Conservation (phyloP, 2,888 invertebrate species). For the Dromius quadrimaculatus region DNA sequence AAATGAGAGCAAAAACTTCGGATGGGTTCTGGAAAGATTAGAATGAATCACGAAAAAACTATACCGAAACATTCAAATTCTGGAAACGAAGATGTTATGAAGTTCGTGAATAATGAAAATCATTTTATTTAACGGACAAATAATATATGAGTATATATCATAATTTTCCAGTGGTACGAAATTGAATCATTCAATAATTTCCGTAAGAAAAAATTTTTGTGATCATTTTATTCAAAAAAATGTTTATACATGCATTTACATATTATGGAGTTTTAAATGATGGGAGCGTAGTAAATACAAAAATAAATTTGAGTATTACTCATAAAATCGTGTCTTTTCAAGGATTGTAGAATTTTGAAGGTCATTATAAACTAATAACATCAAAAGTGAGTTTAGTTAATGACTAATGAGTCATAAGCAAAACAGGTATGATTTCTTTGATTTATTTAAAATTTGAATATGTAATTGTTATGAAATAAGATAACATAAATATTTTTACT, state of each 20-base stretch:
- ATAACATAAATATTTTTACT: conserved; percentile 23
- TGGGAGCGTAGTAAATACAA: not conserved
- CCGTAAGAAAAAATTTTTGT: no score
- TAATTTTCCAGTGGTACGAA: no score
- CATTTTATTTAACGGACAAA: no score
- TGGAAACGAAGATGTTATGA: no score
- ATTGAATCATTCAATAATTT: no score
- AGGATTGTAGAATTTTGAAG: conserved; percentile 9
- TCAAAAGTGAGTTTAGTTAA: conserved; percentile 20
- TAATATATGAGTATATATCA: no score
- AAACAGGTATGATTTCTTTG: conserved; percentile 5
- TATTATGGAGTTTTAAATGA: conserved; percentile 12
- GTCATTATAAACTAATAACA: conserved; percentile 9
- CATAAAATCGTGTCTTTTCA: conserved; percentile 3
- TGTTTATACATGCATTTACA: not conserved
- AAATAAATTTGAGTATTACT: conserved; percentile 23
- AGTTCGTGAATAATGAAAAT: no score
- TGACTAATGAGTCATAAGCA: conserved; percentile 24
- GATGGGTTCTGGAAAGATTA: no score
- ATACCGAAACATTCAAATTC: no score
- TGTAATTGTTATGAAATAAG: conserved; percentile 17
- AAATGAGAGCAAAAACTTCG: no score
- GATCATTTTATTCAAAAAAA: no score
- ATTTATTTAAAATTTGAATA: conserved; percentile 14
- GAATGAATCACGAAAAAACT: no score